phyloP scores from a whole-genome alignment of 1,140 invertebrate genomes.

The Brachionus koreanus region DNA sequence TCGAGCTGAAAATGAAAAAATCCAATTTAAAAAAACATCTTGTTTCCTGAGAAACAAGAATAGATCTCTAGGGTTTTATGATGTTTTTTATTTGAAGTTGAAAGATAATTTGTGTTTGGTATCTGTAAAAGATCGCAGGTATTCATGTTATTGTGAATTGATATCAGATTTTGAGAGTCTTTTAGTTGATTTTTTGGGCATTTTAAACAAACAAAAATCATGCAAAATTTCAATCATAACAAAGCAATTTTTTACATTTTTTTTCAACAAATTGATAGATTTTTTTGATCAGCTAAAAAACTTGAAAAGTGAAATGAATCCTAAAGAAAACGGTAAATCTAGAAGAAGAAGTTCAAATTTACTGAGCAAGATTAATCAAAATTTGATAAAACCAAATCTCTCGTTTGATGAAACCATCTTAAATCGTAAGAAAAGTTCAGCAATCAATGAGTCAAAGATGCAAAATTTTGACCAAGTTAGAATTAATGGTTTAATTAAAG shows the following conservation, averaged over 20 bases:
- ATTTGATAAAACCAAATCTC: background rate
- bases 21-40: background rate
- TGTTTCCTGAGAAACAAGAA: background rate
- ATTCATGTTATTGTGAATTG: background rate
- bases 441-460: background rate
- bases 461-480: background rate
- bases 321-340: background rate
- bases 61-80: constrained; percentile 5
- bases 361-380: background rate
- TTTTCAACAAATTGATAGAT: constrained; percentile 15
- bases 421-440: background rate
- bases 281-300: constrained; percentile 20
- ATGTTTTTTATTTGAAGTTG: constrained; percentile 23
- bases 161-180: constrained; percentile 23
- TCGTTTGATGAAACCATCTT: constrained; percentile 5
- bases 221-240: background rate
- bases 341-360: background rate
- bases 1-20: background rate
- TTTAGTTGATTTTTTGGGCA: background rate
- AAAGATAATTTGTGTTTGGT: constrained; percentile 4
- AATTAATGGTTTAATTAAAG: background rate
- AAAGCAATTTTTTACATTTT: constrained; percentile 34
- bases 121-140: constrained; percentile 3
- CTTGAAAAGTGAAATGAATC: constrained; percentile 3
- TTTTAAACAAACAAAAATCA: background rate